Base-by-base conservation (phyloP, 23 tunicate species). In the Trididemnum nubilum region DNA sequence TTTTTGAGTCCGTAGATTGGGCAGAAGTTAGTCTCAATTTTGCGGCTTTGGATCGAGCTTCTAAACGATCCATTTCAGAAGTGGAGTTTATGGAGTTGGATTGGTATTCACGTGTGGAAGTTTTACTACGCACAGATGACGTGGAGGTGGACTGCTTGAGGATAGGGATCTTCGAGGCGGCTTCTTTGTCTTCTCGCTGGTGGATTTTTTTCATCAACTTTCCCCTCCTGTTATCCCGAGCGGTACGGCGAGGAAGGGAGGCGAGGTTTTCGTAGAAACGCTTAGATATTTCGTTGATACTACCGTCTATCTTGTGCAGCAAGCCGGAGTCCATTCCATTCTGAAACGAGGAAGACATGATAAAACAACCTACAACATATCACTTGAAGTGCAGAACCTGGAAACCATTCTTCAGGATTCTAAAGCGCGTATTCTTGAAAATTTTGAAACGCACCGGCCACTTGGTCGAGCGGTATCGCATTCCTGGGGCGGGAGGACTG, bases 151-250 rank as follows among this genome's bases (percentile, higher is more conserved):
- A 19, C 2, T 28, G 2, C 38, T 12, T 12, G 12, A 35, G 4
- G 4, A 28, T 33, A 2, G 31, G 15, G 2, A 3, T 4, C 27
- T 36, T 38, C 2, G 27, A 2, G 12, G 30, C 60, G 2, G 79
- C 25, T 19, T 3, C 15, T 73, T 32, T 38, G n/a, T 49, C 61
- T 73, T 73, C 79, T 23, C 23, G 2, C 58, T 19, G 60, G 30
- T 73, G 79, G 12, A 22, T 9, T 27, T 73, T 73, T 25, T 22
- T 40, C 26, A 73, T 2, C n/a, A 23, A 21, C 39, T 73, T 73
- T 40, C 79, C 79, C 26, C 79, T 73, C 28, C 79, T 73, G 59
- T 73, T 73, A 3, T 24, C 15, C 15, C 79, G 79, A 19, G 79
- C 33, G 28, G 25, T 15, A 7, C 79, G 60, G 4, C 79, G 60